Conservation (phyloP, 2,113 vertebrate genomes). For the Sarotherodon lohbergeri region DNA sequence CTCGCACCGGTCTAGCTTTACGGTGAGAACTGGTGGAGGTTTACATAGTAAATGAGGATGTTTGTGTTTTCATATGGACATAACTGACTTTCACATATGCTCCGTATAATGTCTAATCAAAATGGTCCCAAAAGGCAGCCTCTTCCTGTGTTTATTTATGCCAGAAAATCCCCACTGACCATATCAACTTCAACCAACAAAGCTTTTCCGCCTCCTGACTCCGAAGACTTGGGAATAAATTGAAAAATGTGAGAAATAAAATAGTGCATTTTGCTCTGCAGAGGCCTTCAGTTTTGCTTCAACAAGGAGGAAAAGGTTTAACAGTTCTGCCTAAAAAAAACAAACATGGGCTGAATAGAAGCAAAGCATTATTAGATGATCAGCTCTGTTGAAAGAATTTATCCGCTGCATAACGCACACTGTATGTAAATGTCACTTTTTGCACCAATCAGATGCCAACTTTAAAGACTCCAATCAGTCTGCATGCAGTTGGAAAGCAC, state of each 20-base stretch:
- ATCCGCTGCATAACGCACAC: neutral
- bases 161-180: conserved; percentile 47
- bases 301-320: conserved; percentile 9
- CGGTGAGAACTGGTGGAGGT: conserved; percentile 2
- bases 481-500: conserved; percentile 8
- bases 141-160: conserved; percentile 72
- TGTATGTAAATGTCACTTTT: conserved; percentile 25
- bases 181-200: conserved; percentile 23
- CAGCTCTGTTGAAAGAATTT: neutral
- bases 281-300: neutral
- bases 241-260: neutral
- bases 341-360: conserved; percentile 11
- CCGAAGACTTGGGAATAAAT: neutral
- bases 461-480: conserved; percentile 18
- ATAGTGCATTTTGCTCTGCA: neutral
- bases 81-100: conserved; percentile 37
- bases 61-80: conserved; percentile 53
- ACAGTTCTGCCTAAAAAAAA: conserved; percentile 10
- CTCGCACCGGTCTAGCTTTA: neutral
- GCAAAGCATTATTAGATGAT: neutral
- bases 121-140: conserved; percentile 25
- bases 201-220: neutral
- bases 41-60: conserved; percentile 47
- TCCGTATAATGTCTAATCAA: conserved; percentile 35
- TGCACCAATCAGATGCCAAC: neutral